Conservation (phyloP, 2,888 invertebrate species). For the Agrochola litura region DNA sequence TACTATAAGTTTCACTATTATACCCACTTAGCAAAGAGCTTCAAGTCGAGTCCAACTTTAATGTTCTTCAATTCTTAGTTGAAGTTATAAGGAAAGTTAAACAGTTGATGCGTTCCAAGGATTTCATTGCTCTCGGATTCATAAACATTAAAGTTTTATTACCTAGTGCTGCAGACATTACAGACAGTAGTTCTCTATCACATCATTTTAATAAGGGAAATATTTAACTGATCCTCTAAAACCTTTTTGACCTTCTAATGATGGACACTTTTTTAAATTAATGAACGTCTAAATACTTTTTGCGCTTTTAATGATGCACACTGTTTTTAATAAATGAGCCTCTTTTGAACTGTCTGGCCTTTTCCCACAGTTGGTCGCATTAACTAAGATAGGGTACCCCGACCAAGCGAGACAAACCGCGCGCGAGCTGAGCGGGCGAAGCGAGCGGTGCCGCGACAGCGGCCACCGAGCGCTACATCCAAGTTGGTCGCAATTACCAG, state of each 20-base stretch:
- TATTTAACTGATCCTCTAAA: neutral
- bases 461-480: no score
- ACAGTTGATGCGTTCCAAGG: slow-evolving; percentile 11
- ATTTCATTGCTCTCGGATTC: neutral
- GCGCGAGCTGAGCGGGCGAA: no score
- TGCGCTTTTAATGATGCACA: neutral
- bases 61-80: slow-evolving; percentile 24
- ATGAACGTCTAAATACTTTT: neutral
- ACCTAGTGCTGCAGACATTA: neutral
- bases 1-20: slow-evolving; percentile 3
- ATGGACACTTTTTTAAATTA: neutral
- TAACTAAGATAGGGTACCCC: no score
- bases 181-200: neutral
- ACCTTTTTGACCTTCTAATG: neutral
- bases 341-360: no score
- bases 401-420: no score
- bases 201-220: neutral
- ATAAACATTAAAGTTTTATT: slow-evolving; percentile 13
- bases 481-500: neutral
- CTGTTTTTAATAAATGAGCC: no score
- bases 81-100: slow-evolving; percentile 32
- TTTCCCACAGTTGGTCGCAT: no score
- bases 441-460: no score
- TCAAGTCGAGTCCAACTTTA: slow-evolving; percentile 8
- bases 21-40: neutral